These are phyloP conservation scores for Mormyrus iriodes DNA, from an alignment of 2,113 vertebrate species.

Conservation along the genomic window DNA sequence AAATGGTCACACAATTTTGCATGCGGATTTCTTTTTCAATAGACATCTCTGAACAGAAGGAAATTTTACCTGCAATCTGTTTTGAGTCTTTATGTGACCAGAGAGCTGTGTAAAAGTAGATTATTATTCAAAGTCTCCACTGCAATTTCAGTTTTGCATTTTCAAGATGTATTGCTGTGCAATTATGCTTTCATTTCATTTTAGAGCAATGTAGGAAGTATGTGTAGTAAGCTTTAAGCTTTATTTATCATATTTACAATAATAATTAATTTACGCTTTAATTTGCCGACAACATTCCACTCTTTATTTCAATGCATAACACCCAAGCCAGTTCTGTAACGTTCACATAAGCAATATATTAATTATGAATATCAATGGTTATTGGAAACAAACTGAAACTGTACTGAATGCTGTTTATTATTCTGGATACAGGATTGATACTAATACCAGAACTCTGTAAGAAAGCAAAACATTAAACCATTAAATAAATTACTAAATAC, in stretches of 20 bases:
- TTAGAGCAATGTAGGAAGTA: neutral
- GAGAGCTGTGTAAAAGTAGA: neutral
- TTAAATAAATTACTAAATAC: neutral
- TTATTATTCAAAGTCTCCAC: conserved; percentile 14
- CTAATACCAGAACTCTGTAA: neutral
- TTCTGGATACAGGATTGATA: neutral
- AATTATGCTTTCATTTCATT: conserved; percentile 8
- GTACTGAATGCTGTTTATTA: neutral
- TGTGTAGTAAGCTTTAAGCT: neutral
- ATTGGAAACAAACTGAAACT: neutral
- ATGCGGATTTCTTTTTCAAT: neutral
- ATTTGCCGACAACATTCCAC: neutral
- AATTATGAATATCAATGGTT: neutral
- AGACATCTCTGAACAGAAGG: conserved; percentile 8
- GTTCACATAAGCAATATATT: neutral
- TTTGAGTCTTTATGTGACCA: neutral
- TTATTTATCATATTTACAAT: neutral
- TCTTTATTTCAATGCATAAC: neutral
- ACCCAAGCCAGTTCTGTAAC: neutral
- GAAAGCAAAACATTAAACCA: neutral
- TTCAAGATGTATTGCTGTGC: neutral
- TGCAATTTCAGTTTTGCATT: neutral
- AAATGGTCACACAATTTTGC: neutral
- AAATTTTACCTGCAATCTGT: conserved; percentile 1
- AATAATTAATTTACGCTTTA: neutral